phyloP scores from a whole-genome alignment of 2,888 invertebrate species.

The Lasioglossum villosulum region DNA sequence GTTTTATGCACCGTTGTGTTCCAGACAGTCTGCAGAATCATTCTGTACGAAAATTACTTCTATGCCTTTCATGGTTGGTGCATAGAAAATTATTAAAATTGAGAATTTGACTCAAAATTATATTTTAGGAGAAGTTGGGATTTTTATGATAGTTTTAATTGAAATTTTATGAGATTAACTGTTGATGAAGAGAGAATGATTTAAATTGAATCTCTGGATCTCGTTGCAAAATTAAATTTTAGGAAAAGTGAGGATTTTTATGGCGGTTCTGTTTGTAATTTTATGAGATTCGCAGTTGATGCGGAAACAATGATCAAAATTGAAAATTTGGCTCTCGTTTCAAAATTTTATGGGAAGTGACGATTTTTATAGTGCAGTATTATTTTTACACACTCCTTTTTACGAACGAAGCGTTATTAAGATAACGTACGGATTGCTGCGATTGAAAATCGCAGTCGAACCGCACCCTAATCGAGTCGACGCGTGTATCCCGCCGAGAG shows the following conservation, averaged over 20 bases:
- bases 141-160: too few species aligned
- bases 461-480: slow-evolving; percentile 47
- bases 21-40: background rate
- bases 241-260: too few species aligned
- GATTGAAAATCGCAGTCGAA: background rate
- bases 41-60: background rate
- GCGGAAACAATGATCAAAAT: background rate
- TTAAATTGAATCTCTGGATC: too few species aligned
- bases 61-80: too few species aligned
- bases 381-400: too few species aligned
- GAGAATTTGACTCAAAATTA: too few species aligned
- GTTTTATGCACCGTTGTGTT: background rate
- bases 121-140: too few species aligned
- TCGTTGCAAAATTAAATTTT: too few species aligned
- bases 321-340: background rate
- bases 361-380: background rate
- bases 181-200: too few species aligned
- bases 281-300: background rate
- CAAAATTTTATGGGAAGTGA: background rate
- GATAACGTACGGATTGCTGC: background rate
- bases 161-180: too few species aligned
- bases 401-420: too few species aligned
- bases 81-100: too few species aligned
- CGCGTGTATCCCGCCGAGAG: slow-evolving; percentile 23
- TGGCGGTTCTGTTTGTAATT: background rate